phyloP scores from a whole-genome alignment of 2,113 vertebrate species.

The Amphilophus citrinellus region DNA sequence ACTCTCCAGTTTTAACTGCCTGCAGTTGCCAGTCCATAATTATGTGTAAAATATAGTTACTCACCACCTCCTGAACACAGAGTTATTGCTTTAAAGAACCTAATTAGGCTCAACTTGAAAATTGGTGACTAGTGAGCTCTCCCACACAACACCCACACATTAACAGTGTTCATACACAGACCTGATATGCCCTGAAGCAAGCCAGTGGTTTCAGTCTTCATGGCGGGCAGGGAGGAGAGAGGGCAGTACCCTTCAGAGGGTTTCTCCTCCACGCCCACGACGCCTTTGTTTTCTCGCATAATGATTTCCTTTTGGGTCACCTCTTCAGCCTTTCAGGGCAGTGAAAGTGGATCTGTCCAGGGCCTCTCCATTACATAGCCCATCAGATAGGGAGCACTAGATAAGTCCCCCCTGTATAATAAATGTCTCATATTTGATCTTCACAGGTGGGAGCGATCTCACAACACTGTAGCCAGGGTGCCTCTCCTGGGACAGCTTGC shows the following conservation, averaged over 20 bases:
- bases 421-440: slow-evolving; percentile 84
- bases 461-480: slow-evolving; percentile 52
- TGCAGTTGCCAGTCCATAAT: slow-evolving; percentile 40
- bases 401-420: slow-evolving; percentile 83
- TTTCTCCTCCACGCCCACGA: slow-evolving; percentile 68
- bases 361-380: slow-evolving; percentile 82
- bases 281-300: slow-evolving; percentile 78
- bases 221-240: slow-evolving; percentile 38
- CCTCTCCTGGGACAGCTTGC: slow-evolving; percentile 66
- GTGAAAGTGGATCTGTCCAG: slow-evolving; percentile 79
- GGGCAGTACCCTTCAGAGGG: slow-evolving; percentile 57
- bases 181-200: slow-evolving; percentile 13
- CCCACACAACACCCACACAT: slow-evolving; percentile 38
- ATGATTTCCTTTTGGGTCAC: slow-evolving; percentile 84
- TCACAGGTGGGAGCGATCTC: slow-evolving; percentile 80
- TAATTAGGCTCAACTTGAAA: slow-evolving; percentile 48
- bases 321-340: slow-evolving; percentile 80
- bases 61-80: slow-evolving; percentile 29
- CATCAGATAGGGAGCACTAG: slow-evolving; percentile 78
- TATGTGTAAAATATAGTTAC: slow-evolving; percentile 51
- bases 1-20: slow-evolving; percentile 18
- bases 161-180: not conserved
- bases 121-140: slow-evolving; percentile 37
- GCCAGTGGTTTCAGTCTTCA: slow-evolving; percentile 40
- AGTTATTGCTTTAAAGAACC: slow-evolving; percentile 39